Conservation (phyloP, 2,797 vertebrate species). For the Gila robusta region DNA sequence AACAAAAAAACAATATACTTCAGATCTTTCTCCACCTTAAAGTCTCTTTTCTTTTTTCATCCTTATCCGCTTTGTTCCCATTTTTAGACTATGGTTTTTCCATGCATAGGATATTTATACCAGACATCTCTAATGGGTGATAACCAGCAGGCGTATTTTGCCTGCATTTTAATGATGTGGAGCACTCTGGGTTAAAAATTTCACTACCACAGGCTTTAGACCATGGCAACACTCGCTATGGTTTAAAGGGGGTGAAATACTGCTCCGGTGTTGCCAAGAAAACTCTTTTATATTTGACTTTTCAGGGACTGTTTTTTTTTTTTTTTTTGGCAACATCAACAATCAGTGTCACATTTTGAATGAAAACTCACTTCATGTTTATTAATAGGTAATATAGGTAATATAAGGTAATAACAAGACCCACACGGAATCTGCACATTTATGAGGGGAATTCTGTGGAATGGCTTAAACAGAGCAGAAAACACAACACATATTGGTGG, state of each 20-base stretch:
- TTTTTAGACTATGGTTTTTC: constrained; percentile 56
- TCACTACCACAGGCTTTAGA: constrained; percentile 35
- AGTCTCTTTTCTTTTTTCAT: constrained; percentile 18
- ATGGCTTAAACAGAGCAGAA: not conserved
- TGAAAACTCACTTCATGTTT: constrained; percentile 14
- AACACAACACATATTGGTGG: not conserved
- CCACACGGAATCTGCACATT: constrained; percentile 13
- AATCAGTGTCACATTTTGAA: constrained; percentile 24
- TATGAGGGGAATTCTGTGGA: constrained; percentile 19
- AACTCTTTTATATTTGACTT: constrained; percentile 17
- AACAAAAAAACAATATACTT: constrained; percentile 51
- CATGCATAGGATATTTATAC: constrained; percentile 57
- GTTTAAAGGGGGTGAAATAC: constrained; percentile 37
- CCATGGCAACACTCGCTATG: constrained; percentile 24
- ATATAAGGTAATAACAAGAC: constrained; percentile 30
- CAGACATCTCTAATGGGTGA: constrained; percentile 53
- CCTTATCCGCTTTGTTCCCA: constrained; percentile 38
- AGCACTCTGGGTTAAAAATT: constrained; percentile 16
- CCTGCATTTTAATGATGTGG: constrained; percentile 47
- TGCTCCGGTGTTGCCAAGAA: constrained; percentile 14
- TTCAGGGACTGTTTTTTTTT: constrained; percentile 21
- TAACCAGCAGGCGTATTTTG: constrained; percentile 52
- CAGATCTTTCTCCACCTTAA: constrained; percentile 43
- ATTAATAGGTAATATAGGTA: constrained; percentile 15
- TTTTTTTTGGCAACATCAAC: not conserved